Conservation (phyloP, 2,113 vertebrate species). For the Machaerirhynchus nigripectus region DNA sequence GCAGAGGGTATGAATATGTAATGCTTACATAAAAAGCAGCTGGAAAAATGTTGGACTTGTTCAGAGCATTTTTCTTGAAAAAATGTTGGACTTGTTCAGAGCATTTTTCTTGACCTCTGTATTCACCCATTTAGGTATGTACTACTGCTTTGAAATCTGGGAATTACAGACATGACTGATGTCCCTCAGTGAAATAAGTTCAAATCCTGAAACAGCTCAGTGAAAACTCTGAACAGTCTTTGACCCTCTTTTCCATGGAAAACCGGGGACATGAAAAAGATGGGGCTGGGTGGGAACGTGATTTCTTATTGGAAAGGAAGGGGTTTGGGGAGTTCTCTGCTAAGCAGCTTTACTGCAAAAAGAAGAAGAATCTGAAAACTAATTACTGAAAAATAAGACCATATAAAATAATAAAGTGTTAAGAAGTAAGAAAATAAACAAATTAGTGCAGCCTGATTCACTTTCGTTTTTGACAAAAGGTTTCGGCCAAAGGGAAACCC, state of each 20-base stretch:
- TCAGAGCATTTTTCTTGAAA: background rate
- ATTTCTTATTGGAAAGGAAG: background rate
- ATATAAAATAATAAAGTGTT: background rate
- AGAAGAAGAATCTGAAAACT: background rate
- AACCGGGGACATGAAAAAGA: background rate
- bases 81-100: background rate
- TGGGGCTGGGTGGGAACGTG: fast-evolving
- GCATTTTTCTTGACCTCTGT: background rate
- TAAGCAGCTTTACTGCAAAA: background rate
- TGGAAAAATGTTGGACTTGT: background rate
- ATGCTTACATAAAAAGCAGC: background rate
- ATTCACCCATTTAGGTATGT: fast-evolving
- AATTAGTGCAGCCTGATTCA: background rate
- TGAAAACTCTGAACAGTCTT: background rate
- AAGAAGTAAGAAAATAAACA: background rate
- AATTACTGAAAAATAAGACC: background rate
- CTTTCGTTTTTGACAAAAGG: background rate
- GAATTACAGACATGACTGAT: background rate
- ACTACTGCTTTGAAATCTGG: background rate
- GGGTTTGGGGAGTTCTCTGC: fast-evolving
- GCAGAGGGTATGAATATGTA: background rate
- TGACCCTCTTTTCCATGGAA: background rate
- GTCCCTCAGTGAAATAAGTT: background rate
- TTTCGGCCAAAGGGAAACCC: background rate
- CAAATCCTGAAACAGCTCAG: background rate